phyloP scores from a whole-genome alignment of 2,113 vertebrate genomes.

The Axis porcinus region DNA sequence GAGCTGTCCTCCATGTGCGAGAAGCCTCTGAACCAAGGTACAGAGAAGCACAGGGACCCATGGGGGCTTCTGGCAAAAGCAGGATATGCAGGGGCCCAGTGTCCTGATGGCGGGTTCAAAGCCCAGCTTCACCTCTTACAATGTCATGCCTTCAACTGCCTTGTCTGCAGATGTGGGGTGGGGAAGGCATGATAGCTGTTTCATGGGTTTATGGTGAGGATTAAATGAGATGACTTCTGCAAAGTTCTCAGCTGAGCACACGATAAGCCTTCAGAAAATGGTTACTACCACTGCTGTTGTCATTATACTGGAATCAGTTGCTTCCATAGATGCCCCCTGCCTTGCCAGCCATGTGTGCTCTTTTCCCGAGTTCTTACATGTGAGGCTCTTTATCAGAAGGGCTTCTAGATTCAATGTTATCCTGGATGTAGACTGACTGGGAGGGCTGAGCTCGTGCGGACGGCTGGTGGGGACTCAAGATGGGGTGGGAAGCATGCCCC shows the following conservation, averaged over 20 bases:
- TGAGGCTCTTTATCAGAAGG: neutral
- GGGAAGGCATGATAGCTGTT: neutral
- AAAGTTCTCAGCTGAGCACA: neutral
- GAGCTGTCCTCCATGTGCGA: neutral
- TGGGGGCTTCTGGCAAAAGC: neutral
- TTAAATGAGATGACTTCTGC: neutral
- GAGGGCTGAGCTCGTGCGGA: neutral
- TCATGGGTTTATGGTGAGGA: neutral
- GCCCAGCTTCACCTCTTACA: neutral
- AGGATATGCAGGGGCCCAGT: fast-evolving
- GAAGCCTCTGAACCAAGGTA: neutral
- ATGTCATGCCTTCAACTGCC: neutral
- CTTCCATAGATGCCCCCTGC: neutral
- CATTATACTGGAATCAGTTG: neutral
- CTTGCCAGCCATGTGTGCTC: neutral
- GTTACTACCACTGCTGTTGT: fast-evolving
- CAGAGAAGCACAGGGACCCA: neutral
- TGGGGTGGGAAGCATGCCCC: fast-evolving
- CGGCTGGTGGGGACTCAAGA: no score
- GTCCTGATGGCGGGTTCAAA: neutral
- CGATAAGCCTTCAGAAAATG: fast-evolving
- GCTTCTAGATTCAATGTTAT: neutral
- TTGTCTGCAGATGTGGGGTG: neutral
- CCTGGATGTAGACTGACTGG: neutral
- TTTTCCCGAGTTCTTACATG: neutral